A percentile compares a stretch with the other conserved stretches of the same genome.
phyloP scores from a whole-genome alignment of 1,140 invertebrate genomes.

The Drosophila tropicalis region DNA sequence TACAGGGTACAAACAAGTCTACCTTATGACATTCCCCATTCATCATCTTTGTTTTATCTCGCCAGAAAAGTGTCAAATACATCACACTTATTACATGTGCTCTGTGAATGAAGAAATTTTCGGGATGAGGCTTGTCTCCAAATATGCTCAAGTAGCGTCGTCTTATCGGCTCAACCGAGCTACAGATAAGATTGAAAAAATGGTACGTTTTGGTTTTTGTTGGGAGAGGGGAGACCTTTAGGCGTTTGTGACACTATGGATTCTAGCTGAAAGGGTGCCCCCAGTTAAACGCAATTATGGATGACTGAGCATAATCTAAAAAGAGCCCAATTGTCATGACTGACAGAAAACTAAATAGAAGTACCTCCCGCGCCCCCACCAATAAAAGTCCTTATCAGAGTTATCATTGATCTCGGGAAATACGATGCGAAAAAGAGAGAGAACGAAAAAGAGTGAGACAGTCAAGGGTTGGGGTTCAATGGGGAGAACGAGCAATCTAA shows the following conservation, averaged over 20 bases:
- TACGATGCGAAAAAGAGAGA: slow-evolving; percentile 4
- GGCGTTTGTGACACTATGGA: neutral
- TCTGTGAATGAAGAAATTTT: slow-evolving; percentile 5
- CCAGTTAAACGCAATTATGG: slow-evolving; percentile 28
- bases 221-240: neutral
- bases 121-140: slow-evolving; percentile 10
- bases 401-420: slow-evolving; percentile 10
- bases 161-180: neutral
- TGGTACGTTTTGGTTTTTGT: slow-evolving; percentile 4
- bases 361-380: neutral
- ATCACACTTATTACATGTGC: neutral
- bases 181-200: slow-evolving; percentile 43
- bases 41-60: neutral
- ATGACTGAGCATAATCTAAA: slow-evolving; percentile 30
- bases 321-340: slow-evolving; percentile 19
- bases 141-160: slow-evolving; percentile 10
- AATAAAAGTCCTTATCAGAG: slow-evolving; percentile 8
- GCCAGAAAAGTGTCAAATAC: neutral
- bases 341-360: neutral
- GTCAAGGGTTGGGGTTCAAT: slow-evolving; percentile 9
- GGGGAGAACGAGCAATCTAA: slow-evolving; percentile 1
- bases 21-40: no score
- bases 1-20: neutral
- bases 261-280: slow-evolving; percentile 8
- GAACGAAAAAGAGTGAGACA: neutral